Evolutionary conservation across 1,140 invertebrate genomes (phyloP).

Genomic region (Acyrthosiphon pisum): DNA sequence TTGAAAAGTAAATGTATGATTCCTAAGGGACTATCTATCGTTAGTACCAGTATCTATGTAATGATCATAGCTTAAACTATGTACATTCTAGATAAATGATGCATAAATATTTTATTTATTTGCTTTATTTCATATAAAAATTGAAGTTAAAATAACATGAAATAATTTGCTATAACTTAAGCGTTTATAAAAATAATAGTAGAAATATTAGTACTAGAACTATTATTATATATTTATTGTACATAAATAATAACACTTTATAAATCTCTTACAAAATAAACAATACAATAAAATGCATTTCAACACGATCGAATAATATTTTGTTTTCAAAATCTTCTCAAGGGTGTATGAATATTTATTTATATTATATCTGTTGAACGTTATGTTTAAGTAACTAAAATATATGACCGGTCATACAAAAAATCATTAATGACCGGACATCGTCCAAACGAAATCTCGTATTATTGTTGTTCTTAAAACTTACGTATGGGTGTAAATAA

Average conservation of each 20-base stretch:
- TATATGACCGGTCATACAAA: not conserved
- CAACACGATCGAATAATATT: not conserved
- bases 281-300: not conserved
- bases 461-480: not conserved
- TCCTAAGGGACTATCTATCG: not conserved
- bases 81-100: not conserved
- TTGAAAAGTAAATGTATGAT: not conserved
- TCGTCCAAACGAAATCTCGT: not conserved
- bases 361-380: not conserved
- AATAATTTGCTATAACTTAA: not conserved
- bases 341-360: not conserved
- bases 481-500: too few species aligned
- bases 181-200: not conserved
- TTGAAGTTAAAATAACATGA: not conserved
- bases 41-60: not conserved
- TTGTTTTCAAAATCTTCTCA: not conserved
- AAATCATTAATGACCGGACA: not conserved
- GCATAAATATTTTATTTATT: constrained; percentile 11
- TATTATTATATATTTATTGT: not conserved
- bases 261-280: not conserved
- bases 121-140: not conserved
- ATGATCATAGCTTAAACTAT: not conserved
- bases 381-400: too few species aligned
- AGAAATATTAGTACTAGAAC: not conserved
- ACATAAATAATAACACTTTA: not conserved